Evolutionary conservation across 2,113 vertebrate species (phyloP), one percentile per base, ranked within the genome.

Genomic region (Aphyosemion australe): DNA sequence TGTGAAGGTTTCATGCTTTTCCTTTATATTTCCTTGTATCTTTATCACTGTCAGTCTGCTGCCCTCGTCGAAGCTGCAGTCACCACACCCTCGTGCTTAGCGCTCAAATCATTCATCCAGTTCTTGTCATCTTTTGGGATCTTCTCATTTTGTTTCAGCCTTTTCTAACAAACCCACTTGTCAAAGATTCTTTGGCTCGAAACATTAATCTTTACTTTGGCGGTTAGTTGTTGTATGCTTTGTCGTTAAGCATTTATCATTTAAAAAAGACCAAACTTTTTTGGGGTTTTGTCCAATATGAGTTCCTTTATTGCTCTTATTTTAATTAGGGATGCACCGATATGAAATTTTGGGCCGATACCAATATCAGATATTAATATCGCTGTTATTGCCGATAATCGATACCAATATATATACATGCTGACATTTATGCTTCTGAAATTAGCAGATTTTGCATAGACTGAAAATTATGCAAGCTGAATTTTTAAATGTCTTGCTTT

Each of bases 41-140:
- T 50, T 21, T 67, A 46, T 82, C 62, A 57, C 51, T 50, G 18
- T 64, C 78, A 72, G 57, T 73, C 70, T 61, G 34, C 20, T 50
- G 65, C 58, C 69, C 79, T 73, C 51, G 72, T 78, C 51, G 72
- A 57, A 60, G 52, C 55, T 50, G 48, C 68, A 72, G 65, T 72
- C 61, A 56, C 55, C 50, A 47, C 53, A 64, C 49, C 54, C 78
- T 68, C 63, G 72, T 70, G 58, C 72, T 72, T 48, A 64, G 51
- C 32, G 64, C 62, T 72, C 37, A 59, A 16, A 76, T 79, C 61
- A 71, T 74, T 60, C 51, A 70, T 74, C 51, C 69, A 80, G 4
- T 58, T 41, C 50, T 42, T 51, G 64, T 83, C 54, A 48, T 37
- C 52, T 51, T 15, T 14, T 53, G 26, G 53, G 34, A 53, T 53